Evolutionary conservation across 2,888 invertebrate genomes (phyloP).

Genomic region (Deroplatys truncata): DNA sequence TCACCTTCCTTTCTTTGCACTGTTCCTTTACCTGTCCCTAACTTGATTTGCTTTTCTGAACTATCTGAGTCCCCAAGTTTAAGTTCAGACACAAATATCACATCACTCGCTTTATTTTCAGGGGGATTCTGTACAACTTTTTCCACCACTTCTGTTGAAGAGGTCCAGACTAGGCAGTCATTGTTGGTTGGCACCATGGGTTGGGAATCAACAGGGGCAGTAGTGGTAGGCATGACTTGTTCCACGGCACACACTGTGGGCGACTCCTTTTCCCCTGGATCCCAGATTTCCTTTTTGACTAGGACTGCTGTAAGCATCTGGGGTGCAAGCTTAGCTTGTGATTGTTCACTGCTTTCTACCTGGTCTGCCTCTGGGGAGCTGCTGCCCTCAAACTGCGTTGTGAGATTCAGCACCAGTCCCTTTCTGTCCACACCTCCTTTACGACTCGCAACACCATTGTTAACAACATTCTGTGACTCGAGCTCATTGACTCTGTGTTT

Average conservation of each 20-base stretch:
- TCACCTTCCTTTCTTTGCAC: slow-evolving; percentile 53
- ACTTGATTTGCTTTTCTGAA: slow-evolving; percentile 37
- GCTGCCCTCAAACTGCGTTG: slow-evolving; percentile 52
- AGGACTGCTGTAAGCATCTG: slow-evolving; percentile 38
- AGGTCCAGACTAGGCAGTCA: slow-evolving; percentile 51
- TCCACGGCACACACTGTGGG: slow-evolving; percentile 35
- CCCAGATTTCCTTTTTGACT: slow-evolving; percentile 62
- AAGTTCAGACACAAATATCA: slow-evolving; percentile 22
- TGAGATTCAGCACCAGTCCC: slow-evolving; percentile 53
- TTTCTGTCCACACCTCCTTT: slow-evolving; percentile 37
- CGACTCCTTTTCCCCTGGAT: slow-evolving; percentile 54
- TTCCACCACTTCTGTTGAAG: slow-evolving; percentile 40
- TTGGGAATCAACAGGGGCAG: slow-evolving; percentile 2
- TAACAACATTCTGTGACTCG: slow-evolving; percentile 47
- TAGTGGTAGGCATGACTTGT: slow-evolving; percentile 42
- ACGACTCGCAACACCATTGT: slow-evolving; percentile 19
- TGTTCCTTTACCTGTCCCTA: slow-evolving; percentile 52
- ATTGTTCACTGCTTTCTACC: slow-evolving; percentile 36
- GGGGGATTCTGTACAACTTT: slow-evolving; percentile 14
- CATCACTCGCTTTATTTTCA: slow-evolving; percentile 30
- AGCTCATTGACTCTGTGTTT: slow-evolving; percentile 70
- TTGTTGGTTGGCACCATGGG: slow-evolving; percentile 34
- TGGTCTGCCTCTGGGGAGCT: slow-evolving; percentile 34
- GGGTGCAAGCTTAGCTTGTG: slow-evolving; percentile 38
- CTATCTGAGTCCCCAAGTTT: slow-evolving; percentile 15